Conservation (phyloP, 64 coral and sea anemone species). For the Anthopleura sola region DNA sequence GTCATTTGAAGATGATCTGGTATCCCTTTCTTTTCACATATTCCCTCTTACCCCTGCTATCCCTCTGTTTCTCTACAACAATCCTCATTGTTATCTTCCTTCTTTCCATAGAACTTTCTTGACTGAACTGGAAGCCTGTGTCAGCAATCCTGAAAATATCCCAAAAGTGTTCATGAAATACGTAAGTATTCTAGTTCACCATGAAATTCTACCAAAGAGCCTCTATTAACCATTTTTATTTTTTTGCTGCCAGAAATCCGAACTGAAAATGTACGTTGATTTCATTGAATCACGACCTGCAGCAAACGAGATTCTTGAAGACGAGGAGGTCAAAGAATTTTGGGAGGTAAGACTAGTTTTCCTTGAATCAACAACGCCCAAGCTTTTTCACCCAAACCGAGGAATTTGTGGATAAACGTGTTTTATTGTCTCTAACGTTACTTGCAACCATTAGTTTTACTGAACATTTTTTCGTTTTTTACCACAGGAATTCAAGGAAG, state of each 20-base stretch:
- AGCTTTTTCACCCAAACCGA: too few species aligned
- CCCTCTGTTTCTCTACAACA: too few species aligned
- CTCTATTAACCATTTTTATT: background rate
- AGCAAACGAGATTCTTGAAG: constrained; percentile 36
- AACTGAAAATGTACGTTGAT: constrained; percentile 48
- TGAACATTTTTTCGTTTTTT: background rate
- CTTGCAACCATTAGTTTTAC: too few species aligned
- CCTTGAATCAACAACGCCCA: too few species aligned
- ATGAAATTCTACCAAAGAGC: too few species aligned
- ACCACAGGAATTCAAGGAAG: constrained; percentile 94
- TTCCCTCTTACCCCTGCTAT: too few species aligned
- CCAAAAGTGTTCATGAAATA: constrained; percentile 69
- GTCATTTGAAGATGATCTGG: background rate
- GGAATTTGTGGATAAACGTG: too few species aligned
- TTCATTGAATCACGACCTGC: constrained; percentile 41
- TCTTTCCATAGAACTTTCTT: constrained; percentile 48
- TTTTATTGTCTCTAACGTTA: too few species aligned
- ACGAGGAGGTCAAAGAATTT: constrained; percentile 36
- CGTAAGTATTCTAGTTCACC: constrained; percentile 52
- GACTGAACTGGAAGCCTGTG: constrained; percentile 77
- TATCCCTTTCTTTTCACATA: too few species aligned
- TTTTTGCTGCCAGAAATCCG: constrained; percentile 31
- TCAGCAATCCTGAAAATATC: constrained; percentile 70
- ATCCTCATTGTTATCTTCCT: background rate
- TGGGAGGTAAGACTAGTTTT: constrained; percentile 28